These are phyloP conservation scores for Petrocephalus zakoni DNA, from an alignment of 2,113 vertebrate genomes.

Conservation along the genomic window DNA sequence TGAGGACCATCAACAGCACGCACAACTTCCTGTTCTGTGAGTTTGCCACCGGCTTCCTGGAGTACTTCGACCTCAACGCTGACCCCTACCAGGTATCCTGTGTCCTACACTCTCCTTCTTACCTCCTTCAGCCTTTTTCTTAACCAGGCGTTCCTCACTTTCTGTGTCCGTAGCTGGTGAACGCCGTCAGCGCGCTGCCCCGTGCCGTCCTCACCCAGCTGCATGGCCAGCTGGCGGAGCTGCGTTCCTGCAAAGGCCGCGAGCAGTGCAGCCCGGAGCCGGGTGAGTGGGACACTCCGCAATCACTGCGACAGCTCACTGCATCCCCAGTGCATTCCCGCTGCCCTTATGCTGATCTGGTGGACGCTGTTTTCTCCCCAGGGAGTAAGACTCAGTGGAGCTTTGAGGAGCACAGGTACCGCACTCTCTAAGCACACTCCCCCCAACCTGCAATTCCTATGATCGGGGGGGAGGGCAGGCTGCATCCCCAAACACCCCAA, in stretches of 20 bases:
- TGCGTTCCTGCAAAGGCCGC: constrained; percentile 84
- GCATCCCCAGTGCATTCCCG: not conserved
- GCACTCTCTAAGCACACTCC: constrained; percentile 2
- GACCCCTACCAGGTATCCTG: constrained; percentile 87
- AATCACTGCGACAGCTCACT: not conserved
- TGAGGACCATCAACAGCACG: constrained; percentile 92
- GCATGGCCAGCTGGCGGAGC: constrained; percentile 84
- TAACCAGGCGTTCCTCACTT: not conserved
- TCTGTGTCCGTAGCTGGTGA: constrained; percentile 71
- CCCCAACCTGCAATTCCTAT: not conserved
- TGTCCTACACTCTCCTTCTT: not conserved
- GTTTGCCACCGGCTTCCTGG: constrained; percentile 93
- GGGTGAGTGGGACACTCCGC: constrained; percentile 59
- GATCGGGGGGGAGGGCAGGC: no score
- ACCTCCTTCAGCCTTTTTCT: not conserved
- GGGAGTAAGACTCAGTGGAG: constrained; percentile 82
- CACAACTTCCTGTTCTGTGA: constrained; percentile 98
- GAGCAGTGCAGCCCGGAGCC: constrained; percentile 89
- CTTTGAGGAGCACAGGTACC: constrained; percentile 89
- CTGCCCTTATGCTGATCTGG: not conserved
- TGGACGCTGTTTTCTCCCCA: constrained; percentile 49
- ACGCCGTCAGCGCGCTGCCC: constrained; percentile 79
- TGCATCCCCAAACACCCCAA: not conserved
- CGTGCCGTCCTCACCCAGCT: constrained; percentile 79
- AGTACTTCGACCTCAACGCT: constrained; percentile 93